These are phyloP conservation scores for Cerastis leucographa DNA, from an alignment of 2,888 invertebrate genomes.

Conservation along the genomic window DNA sequence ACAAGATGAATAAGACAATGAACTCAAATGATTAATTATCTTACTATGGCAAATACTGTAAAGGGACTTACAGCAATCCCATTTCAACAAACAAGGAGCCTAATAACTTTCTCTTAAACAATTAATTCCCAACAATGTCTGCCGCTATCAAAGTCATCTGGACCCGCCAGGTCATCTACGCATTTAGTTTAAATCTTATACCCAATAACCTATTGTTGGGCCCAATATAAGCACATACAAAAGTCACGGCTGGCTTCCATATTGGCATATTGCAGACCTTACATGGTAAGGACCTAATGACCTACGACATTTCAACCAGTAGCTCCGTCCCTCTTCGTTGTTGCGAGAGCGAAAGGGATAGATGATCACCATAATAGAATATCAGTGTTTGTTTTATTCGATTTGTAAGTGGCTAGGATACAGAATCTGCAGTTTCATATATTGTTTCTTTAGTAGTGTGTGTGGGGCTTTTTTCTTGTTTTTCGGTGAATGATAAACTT, in stretches of 20 bases:
- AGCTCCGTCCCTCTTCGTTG: slow-evolving; percentile 77
- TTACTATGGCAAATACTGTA: background rate
- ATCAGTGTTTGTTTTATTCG: slow-evolving; percentile 88
- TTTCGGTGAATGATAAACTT: slow-evolving; percentile 67
- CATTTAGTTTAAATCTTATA: slow-evolving; percentile 80
- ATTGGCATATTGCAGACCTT: slow-evolving; percentile 90
- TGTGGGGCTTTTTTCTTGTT: slow-evolving; percentile 56
- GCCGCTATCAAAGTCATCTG: slow-evolving; percentile 85
- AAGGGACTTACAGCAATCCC: slow-evolving; percentile 11
- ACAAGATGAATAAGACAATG: background rate
- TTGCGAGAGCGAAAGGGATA: slow-evolving; percentile 75
- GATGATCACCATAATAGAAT: slow-evolving; percentile 87
- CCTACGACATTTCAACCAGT: slow-evolving; percentile 90
- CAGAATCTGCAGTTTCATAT: slow-evolving; percentile 84
- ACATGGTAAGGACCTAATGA: slow-evolving; percentile 89
- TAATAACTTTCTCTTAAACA: slow-evolving; percentile 69
- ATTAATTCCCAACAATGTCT: slow-evolving; percentile 75
- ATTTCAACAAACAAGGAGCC: slow-evolving; percentile 56
- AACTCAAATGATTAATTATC: background rate
- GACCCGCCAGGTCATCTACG: slow-evolving; percentile 81
- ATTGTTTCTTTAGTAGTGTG: slow-evolving; percentile 81
- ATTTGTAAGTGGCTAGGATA: slow-evolving; percentile 86
- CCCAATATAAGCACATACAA: slow-evolving; percentile 77
- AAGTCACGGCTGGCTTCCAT: slow-evolving; percentile 88
- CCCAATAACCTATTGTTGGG: slow-evolving; percentile 86